Conservation (phyloP, 1,140 invertebrate genomes). For the Ooceraea biroi region DNA sequence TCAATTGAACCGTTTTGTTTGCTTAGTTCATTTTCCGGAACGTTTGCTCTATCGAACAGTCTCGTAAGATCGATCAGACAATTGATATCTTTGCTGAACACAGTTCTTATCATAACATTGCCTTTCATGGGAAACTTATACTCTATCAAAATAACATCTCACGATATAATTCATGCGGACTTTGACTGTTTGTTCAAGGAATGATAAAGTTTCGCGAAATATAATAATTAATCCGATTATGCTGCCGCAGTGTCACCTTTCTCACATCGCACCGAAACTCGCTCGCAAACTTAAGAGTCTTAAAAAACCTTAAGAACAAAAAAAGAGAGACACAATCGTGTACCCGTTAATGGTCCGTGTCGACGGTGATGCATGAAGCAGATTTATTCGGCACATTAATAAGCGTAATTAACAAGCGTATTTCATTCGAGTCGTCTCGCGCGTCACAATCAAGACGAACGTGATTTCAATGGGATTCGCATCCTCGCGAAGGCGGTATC, state of each 20-base stretch:
- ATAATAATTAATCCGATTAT: constrained; percentile 2
- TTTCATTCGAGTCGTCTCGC: not conserved
- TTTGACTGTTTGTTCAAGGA: too few species aligned
- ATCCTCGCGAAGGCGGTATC: constrained; percentile 22
- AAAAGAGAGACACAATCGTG: not conserved
- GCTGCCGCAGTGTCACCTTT: not conserved
- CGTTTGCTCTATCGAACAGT: not conserved
- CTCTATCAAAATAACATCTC: not conserved
- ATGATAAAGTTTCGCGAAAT: constrained; percentile 1
- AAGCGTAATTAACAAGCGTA: constrained; percentile 6
- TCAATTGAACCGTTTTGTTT: not conserved
- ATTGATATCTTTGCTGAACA: not conserved
- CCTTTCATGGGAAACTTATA: not conserved
- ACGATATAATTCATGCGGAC: not conserved
- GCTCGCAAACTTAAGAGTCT: too few species aligned
- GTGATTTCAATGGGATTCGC: constrained; percentile 10
- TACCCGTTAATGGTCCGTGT: not conserved
- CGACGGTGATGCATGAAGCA: constrained; percentile 27
- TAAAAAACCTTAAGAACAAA: too few species aligned
- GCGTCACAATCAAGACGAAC: not conserved
- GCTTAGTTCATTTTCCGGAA: not conserved
- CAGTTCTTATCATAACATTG: not conserved
- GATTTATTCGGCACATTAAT: constrained; percentile 37
- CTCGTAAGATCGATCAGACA: not conserved
- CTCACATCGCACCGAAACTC: too few species aligned